Percentiles rank a stretch among this genome's conserved stretches.
These are phyloP conservation scores for Bubo bubo DNA, from an alignment of 2,113 vertebrate species.

Conservation along the genomic window DNA sequence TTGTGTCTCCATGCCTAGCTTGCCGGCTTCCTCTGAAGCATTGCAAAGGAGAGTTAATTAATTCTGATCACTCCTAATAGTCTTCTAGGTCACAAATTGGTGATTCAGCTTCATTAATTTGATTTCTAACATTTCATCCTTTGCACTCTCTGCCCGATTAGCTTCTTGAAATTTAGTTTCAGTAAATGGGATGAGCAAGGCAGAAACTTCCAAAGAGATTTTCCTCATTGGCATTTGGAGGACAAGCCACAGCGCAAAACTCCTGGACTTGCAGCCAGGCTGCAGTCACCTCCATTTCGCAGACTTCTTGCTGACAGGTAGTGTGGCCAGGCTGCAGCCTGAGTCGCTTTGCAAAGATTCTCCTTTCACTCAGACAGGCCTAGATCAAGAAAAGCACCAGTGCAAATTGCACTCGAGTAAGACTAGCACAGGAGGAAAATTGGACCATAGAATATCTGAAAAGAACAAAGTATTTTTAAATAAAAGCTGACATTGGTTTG, in stretches of 20 bases:
- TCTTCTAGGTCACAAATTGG: conserved; percentile 71
- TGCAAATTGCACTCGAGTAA: not conserved
- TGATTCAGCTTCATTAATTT: conserved; percentile 72
- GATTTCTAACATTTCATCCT: conserved; percentile 74
- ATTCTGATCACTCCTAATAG: conserved; percentile 71
- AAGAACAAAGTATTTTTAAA: not conserved
- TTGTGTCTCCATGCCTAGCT: not conserved
- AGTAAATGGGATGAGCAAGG: conserved; percentile 69
- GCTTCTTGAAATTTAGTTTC: conserved; percentile 71
- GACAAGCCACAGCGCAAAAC: not conserved
- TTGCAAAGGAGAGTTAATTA: conserved; percentile 64
- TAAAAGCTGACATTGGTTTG: not conserved
- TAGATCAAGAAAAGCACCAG: not conserved
- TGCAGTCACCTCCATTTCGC: not conserved
- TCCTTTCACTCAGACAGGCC: not conserved
- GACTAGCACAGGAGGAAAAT: not conserved
- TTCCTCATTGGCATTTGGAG: conserved; percentile 57
- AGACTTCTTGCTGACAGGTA: not conserved
- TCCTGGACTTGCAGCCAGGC: not conserved
- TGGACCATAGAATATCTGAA: not conserved
- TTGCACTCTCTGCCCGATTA: conserved; percentile 76
- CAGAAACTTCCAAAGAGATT: conserved; percentile 75
- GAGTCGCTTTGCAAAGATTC: not conserved
- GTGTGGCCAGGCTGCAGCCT: not conserved
- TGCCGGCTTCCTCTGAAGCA: not conserved